Evolutionary conservation across 1,140 invertebrate genomes (phyloP).

Genomic region (Whitmania pigra): DNA sequence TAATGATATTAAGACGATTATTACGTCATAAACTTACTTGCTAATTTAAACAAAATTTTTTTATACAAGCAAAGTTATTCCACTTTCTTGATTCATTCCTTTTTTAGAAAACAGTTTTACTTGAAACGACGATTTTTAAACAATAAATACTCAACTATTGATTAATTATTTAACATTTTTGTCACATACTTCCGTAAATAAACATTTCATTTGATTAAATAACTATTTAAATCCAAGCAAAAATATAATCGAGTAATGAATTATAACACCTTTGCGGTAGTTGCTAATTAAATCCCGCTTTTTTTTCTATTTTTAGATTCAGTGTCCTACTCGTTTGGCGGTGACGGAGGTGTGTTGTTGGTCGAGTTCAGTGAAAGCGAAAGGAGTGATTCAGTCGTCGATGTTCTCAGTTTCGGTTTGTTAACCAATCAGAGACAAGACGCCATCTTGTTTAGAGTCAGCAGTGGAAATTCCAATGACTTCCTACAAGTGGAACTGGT

Average conservation of each 20-base stretch:
- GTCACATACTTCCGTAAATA: neutral
- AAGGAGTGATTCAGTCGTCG: conserved; percentile 70
- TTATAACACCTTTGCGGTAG: no score
- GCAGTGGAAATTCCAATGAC: conserved; percentile 77
- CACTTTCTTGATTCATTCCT: no score
- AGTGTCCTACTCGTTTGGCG: conserved; percentile 71
- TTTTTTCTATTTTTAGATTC: conserved; percentile 56
- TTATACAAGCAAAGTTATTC: no score
- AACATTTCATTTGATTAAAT: neutral
- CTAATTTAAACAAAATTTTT: no score
- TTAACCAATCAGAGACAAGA: conserved; percentile 61
- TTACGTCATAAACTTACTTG: no score
- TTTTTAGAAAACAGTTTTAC: no score
- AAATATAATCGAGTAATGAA: no score
- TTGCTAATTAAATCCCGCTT: conserved; percentile 24
- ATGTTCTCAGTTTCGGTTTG: conserved; percentile 75
- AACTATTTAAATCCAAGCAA: no score
- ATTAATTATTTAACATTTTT: no score
- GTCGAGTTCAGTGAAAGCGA: conserved; percentile 68
- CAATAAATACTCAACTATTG: neutral
- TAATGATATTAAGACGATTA: no score
- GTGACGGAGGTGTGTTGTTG: conserved; percentile 67
- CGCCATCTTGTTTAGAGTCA: conserved; percentile 69
- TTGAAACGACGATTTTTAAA: neutral
- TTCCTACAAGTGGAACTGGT: conserved; percentile 88